Evolutionary conservation across 2,888 invertebrate genomes (phyloP).

Genomic region (Drosophila anceps): DNA sequence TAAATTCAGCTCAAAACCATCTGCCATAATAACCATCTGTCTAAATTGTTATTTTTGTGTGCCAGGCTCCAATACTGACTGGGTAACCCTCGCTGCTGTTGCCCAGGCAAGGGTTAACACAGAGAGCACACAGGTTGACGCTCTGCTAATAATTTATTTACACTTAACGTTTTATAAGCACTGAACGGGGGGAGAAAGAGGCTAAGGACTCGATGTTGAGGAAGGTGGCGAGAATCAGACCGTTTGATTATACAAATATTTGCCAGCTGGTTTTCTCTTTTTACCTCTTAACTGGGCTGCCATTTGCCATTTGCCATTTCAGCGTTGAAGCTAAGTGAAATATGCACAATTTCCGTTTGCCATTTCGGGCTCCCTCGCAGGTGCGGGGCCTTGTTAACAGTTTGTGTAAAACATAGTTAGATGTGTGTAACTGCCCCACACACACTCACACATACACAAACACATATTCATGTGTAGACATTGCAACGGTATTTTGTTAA

Average conservation of each 20-base stretch:
- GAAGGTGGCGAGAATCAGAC: slow-evolving; percentile 32
- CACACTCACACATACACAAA: slow-evolving; percentile 37
- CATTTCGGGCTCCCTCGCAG: slow-evolving; percentile 46
- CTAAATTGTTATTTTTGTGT: too few species aligned
- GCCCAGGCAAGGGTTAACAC: slow-evolving; percentile 42
- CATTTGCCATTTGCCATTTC: slow-evolving; percentile 74
- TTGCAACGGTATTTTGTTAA: slow-evolving; percentile 52
- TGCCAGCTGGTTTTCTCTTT: slow-evolving; percentile 45
- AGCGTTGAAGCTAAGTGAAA: slow-evolving; percentile 75
- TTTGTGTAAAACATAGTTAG: slow-evolving; percentile 61
- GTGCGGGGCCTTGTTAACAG: slow-evolving; percentile 10
- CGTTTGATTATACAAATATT: slow-evolving; percentile 78
- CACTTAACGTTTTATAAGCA: slow-evolving; percentile 73
- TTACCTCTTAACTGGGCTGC: slow-evolving; percentile 38
- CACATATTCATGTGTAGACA: not conserved
- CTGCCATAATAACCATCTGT: too few species aligned
- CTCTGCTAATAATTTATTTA: slow-evolving; percentile 77
- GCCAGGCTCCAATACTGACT: not conserved
- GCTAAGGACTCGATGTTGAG: slow-evolving; percentile 2
- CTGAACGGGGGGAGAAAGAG: slow-evolving; percentile 25
- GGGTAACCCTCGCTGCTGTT: slow-evolving; percentile 26
- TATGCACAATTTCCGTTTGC: slow-evolving; percentile 77
- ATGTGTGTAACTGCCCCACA: slow-evolving; percentile 35
- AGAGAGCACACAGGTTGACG: slow-evolving; percentile 50
- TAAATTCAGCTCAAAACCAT: too few species aligned